Evolutionary conservation across 2,888 invertebrate species (phyloP), one percentile per base, ranked within the genome.

Genomic region (Mesodorylaimus sp.): DNA sequence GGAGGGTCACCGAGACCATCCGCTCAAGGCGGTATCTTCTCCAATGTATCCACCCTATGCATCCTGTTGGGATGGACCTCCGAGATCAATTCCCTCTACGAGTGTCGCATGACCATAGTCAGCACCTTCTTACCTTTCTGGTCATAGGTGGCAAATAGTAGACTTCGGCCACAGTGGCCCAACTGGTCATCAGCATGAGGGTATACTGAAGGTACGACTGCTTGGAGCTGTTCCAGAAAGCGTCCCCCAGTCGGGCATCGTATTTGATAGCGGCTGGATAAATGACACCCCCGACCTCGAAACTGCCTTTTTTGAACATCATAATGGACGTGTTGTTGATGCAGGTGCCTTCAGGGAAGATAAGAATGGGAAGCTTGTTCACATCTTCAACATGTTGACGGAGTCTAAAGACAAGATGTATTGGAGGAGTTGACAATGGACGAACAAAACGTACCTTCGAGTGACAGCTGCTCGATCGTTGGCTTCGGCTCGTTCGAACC

Each of bases 231-330:
- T 99, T 93, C 97, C 97, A 97, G 73, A 97, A 99, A 1, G 95
- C 88, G 73, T 97, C 97, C 21, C 95, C 95, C 72, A 97, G 95
- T 49, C 85, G 76, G 0, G 89, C 80, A 74, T 99, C 95, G 72
- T 97, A 97, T 47, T 97, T 97, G 61, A 97, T 93, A 24, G 97
- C 95, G 5, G 93, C 97, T 0, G 97, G 97, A 71, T 95, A 95
- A 56, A 97, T 86, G 24, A 84, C 80, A 49, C 87, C 83, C 2
- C 86, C 91, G n/a, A 93, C 88, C 75, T 97, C 97, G 68, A 99
- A 99, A 67, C 91, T 91, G 13, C 97, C 97, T 69, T 99, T 99
- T 71, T 97, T 97, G 73, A 99, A 99, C 74, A 95, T 95, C 97
- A 99, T 97, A 5, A 99, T 95, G 0, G 91, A 91, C 0, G 97